A percentile compares a stretch with the other conserved stretches of the same genome.
Conservation (phyloP, 1,140 invertebrate genomes). For the Orchestia grillus region DNA sequence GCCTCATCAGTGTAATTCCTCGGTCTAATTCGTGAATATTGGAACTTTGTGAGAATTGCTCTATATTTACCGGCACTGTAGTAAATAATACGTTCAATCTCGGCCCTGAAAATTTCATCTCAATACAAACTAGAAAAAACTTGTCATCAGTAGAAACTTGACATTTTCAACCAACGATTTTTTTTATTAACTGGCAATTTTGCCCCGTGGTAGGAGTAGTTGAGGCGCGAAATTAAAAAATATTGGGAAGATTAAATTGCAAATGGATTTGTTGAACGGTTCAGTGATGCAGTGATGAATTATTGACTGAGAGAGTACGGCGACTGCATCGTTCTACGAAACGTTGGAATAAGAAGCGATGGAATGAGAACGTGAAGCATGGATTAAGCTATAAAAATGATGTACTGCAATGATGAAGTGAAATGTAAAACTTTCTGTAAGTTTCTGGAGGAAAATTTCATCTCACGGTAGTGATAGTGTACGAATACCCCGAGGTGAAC, state of each 20-base stretch:
- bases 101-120: neutral
- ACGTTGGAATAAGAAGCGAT: neutral
- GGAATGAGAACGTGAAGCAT: neutral
- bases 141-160: neutral
- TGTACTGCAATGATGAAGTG: neutral
- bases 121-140: neutral
- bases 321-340: neutral
- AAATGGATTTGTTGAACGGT: neutral
- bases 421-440: neutral
- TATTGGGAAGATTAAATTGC: neutral
- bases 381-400: neutral
- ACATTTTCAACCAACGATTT: neutral
- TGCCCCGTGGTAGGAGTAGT: neutral
- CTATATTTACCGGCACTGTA: no score
- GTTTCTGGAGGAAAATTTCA: neutral
- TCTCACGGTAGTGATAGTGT: neutral
- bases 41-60: no score
- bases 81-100: neutral
- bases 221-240: neutral
- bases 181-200: neutral
- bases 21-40: no score
- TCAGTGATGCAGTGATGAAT: neutral
- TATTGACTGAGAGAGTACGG: neutral
- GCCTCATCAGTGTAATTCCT: no score
- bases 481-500: neutral